Conservation (phyloP, 2,797 vertebrate genomes). For the Saxicola maurus region DNA sequence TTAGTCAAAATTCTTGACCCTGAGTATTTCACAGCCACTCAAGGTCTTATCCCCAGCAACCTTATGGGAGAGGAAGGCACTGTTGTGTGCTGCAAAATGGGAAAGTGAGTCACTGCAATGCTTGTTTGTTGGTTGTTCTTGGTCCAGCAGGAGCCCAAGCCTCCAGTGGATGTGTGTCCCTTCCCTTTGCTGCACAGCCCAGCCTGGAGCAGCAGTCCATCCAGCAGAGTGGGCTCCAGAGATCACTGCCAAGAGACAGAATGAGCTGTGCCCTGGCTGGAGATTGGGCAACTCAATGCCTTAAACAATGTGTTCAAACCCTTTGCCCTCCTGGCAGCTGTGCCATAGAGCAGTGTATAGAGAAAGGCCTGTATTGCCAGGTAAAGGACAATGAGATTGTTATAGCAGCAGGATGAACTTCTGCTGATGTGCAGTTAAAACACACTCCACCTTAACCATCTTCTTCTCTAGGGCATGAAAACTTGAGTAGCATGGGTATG, state of each 20-base stretch:
- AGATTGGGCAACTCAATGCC: background rate
- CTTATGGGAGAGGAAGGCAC: background rate
- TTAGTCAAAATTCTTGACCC: background rate
- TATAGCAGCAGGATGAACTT: background rate
- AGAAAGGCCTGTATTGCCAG: background rate
- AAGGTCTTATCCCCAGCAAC: background rate
- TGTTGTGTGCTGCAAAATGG: background rate
- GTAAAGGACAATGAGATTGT: background rate
- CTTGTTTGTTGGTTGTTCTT: background rate
- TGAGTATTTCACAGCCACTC: background rate
- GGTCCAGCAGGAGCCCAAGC: background rate
- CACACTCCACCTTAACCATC: background rate
- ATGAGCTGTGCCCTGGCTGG: background rate
- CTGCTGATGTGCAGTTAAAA: background rate
- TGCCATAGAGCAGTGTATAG: background rate
- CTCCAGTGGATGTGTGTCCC: background rate
- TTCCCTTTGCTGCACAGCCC: background rate
- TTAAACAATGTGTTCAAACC: background rate
- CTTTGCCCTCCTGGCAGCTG: background rate
- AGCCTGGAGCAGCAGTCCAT: background rate
- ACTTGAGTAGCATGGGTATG: background rate
- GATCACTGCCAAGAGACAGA: background rate
- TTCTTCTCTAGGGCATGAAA: background rate
- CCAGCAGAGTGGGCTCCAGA: background rate
- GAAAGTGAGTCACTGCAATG: background rate